Conservation (phyloP, 2,888 invertebrate species). For the Adela reaumurella region DNA sequence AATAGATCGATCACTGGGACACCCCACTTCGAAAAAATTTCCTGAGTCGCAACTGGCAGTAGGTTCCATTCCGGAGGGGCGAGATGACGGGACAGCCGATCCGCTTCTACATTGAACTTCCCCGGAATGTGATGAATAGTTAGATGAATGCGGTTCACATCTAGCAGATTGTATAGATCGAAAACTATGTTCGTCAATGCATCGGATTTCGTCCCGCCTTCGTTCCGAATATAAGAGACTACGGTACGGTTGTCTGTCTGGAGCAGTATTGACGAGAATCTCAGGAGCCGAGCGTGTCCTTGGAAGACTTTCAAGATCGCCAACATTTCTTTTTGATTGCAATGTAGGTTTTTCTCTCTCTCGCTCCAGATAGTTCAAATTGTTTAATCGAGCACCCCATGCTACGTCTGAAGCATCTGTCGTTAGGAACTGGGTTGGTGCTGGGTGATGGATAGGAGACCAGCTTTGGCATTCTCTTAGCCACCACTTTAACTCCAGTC, state of each 20-base stretch:
- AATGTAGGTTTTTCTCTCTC: too few relatives aligned
- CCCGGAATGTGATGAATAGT: constrained; percentile 12
- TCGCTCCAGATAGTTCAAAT: constrained; percentile 5
- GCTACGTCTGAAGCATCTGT: constrained; percentile 2
- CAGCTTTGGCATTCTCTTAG: too few relatives aligned
- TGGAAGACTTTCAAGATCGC: constrained; percentile 8
- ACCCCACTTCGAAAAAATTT: constrained; percentile 12
- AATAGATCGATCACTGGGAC: constrained; percentile 11
- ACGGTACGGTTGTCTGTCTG: constrained; percentile 15
- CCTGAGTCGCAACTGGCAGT: constrained; percentile 3
- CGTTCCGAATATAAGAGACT: constrained; percentile 12
- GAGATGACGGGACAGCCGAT: neutral
- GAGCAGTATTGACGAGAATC: constrained; percentile 6
- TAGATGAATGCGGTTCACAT: too few relatives aligned
- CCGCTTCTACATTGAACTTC: constrained; percentile 11
- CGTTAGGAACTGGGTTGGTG: neutral
- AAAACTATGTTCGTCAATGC: neutral
- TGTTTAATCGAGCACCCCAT: constrained; percentile 4
- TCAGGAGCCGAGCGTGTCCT: neutral
- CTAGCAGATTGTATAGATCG: too few relatives aligned
- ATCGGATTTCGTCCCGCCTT: constrained; percentile 10
- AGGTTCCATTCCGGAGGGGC: constrained; percentile 13
- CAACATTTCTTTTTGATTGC: constrained; percentile 15
- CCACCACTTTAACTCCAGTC: neutral
- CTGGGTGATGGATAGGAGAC: too few relatives aligned